Conservation (phyloP, 30 jellyfish, hydroid and myxozoan genomes). For the Haliclystus octoradiatus region DNA sequence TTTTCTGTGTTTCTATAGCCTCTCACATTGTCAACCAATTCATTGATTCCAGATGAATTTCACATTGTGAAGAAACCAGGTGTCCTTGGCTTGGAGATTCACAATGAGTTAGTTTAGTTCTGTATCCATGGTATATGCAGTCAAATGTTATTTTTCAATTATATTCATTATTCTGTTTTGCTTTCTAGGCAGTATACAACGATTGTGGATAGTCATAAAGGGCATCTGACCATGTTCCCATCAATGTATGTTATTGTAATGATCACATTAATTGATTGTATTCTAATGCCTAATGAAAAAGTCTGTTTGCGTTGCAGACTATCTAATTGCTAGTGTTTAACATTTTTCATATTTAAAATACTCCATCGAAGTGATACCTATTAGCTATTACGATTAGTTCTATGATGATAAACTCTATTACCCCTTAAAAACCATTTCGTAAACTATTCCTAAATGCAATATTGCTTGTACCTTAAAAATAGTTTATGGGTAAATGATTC, state of each 20-base stretch:
- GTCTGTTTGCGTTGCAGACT: too few relatives aligned
- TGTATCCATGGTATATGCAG: too few relatives aligned
- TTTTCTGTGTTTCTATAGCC: slow-evolving; percentile 17
- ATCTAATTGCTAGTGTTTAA: too few relatives aligned
- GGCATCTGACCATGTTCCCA: slow-evolving; percentile 74
- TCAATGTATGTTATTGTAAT: slow-evolving; percentile 47
- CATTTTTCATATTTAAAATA: too few relatives aligned
- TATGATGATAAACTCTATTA: too few relatives aligned
- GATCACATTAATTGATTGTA: not conserved
- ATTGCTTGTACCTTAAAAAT: too few relatives aligned
- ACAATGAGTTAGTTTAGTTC: slow-evolving; percentile 51
- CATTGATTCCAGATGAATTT: slow-evolving; percentile 66
- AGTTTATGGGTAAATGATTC: too few relatives aligned
- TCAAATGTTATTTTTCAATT: not conserved
- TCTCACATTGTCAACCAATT: slow-evolving; percentile 21
- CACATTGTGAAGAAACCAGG: slow-evolving; percentile 82
- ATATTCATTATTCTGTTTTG: not conserved
- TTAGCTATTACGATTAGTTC: too few relatives aligned
- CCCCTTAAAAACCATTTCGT: too few relatives aligned
- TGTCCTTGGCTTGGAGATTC: slow-evolving; percentile 72
- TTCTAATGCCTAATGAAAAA: not conserved
- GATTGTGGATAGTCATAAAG: slow-evolving; percentile 46
- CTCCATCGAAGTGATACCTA: too few relatives aligned
- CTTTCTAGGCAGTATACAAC: slow-evolving; percentile 62
- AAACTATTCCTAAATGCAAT: too few relatives aligned